phyloP scores from a whole-genome alignment of 1,140 invertebrate species.

The Belonocnema kinseyi region DNA sequence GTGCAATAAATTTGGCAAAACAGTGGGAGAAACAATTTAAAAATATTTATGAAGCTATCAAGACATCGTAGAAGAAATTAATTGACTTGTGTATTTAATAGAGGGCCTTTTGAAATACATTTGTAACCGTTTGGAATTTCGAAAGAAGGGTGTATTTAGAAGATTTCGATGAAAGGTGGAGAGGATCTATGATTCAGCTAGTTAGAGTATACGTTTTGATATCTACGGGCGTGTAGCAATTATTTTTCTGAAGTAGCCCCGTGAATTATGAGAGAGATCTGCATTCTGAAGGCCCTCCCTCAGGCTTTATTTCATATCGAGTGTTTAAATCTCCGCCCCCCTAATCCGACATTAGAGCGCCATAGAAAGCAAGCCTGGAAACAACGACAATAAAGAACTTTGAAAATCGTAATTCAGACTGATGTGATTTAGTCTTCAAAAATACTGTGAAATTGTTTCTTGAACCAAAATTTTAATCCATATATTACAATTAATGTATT shows the following conservation, averaged over 20 bases:
- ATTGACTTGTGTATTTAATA: constrained; percentile 26
- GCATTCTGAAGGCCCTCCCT: constrained; percentile 54
- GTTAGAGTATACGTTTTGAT: constrained; percentile 23
- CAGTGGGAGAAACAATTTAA: constrained; percentile 1
- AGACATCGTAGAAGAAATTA: constrained; percentile 9
- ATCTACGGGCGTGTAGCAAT: constrained; percentile 53
- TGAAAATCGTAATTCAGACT: neutral
- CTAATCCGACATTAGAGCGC: neutral
- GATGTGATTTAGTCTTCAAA: neutral
- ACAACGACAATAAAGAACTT: constrained; percentile 13
- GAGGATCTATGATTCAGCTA: constrained; percentile 31
- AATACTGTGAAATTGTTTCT: neutral
- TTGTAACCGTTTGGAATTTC: neutral
- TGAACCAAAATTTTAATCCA: too few relatives aligned
- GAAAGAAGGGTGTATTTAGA: constrained; percentile 33
- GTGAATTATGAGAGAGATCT: constrained; percentile 59
- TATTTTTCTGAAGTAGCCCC: constrained; percentile 53
- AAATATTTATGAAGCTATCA: constrained; percentile 5
- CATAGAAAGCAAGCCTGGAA: constrained; percentile 4
- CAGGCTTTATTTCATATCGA: constrained; percentile 61
- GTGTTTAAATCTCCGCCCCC: constrained; percentile 59
- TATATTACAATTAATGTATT: too few relatives aligned
- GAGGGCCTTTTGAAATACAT: neutral
- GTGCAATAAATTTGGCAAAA: too few relatives aligned
- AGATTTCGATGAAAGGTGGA: constrained; percentile 31